Evolutionary conservation across 2,113 vertebrate genomes (phyloP), one percentile per base, ranked within the genome.

Genomic region (Ciconia stormi): DNA sequence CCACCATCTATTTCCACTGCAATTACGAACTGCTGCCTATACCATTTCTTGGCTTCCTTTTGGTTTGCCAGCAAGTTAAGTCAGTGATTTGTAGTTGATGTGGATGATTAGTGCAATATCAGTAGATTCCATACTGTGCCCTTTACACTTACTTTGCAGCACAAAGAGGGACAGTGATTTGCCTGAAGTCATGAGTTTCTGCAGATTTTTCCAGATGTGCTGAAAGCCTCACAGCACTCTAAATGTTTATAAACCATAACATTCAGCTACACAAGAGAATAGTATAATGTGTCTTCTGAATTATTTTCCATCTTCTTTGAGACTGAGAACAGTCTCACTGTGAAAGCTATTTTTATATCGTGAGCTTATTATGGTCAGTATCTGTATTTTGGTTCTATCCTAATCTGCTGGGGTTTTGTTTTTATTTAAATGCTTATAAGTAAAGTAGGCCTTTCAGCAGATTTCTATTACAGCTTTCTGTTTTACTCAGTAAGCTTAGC

Each of bases 401-500:
- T 87, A 82, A 36, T 93, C 84, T 95, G 53, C 70, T 76, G 26
- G 29, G 49, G 38, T 5, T 27, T 87, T 94, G 78, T 91, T 96
- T 95, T 95, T 93, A 56, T 89, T 94, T 87, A 87, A 95, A 85
- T 92, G 77, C 49, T 82, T 91, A 2, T 50, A 73, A 84, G 44
- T 84, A 49, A 84, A 95, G 52, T 32, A 84, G 36, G 30, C 82
- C 59, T 93, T 94, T 80, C 85, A 94, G 81, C 78, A 91, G 69
- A 72, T 95, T 96, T 79, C 77, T 89, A 0, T 89, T 91, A 72
- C 53, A 89, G 73, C 69, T 91, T 87, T 91, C 81, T 95, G 49
- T 65, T 92, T 89, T 55, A n/a, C 36, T 87, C 13, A 0, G 53
- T 50, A 88, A 90, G 42, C 71, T 95, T 90, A 96, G 87, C 91